Percentiles rank a stretch among this genome's conserved stretches.
Evolutionary conservation across 2,797 vertebrate species (phyloP).

Genomic region (Arctocebus calabarensis): DNA sequence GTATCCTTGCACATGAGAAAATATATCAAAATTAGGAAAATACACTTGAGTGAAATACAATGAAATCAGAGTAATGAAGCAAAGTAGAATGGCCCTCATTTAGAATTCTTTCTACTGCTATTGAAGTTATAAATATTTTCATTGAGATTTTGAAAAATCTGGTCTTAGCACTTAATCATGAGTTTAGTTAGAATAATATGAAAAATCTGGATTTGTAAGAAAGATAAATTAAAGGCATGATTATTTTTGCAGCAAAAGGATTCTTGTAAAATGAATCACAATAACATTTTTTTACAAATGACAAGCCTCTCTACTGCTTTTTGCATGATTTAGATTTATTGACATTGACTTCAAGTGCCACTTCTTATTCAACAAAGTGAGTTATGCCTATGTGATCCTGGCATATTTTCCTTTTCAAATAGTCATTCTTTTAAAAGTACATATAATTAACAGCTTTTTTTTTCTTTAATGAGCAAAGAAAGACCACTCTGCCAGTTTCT

Average conservation of each 20-base stretch:
- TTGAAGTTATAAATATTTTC: neutral
- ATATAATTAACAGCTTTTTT: neutral
- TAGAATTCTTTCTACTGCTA: neutral
- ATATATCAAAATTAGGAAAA: conserved; percentile 24
- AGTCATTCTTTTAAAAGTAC: neutral
- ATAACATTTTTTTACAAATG: neutral
- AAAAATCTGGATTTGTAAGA: conserved; percentile 31
- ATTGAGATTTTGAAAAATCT: conserved; percentile 26
- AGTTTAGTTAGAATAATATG: neutral
- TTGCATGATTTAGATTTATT: conserved; percentile 16
- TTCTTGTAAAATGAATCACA: conserved; percentile 18
- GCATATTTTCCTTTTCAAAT: neutral
- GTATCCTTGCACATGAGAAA: neutral
- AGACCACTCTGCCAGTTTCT: conserved; percentile 46
- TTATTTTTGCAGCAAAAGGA: conserved; percentile 38
- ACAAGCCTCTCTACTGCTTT: neutral
- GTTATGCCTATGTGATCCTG: neutral
- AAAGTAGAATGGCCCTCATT: neutral
- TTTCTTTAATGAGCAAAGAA: conserved; percentile 48
- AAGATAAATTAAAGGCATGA: neutral
- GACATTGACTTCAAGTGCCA: neutral
- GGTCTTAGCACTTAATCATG: conserved; percentile 21
- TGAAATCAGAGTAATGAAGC: neutral
- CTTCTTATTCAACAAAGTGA: neutral
- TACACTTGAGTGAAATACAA: neutral